These are phyloP conservation scores for Tamias sibiricus DNA, from an alignment of 2,113 vertebrate genomes.

Conservation along the genomic window DNA sequence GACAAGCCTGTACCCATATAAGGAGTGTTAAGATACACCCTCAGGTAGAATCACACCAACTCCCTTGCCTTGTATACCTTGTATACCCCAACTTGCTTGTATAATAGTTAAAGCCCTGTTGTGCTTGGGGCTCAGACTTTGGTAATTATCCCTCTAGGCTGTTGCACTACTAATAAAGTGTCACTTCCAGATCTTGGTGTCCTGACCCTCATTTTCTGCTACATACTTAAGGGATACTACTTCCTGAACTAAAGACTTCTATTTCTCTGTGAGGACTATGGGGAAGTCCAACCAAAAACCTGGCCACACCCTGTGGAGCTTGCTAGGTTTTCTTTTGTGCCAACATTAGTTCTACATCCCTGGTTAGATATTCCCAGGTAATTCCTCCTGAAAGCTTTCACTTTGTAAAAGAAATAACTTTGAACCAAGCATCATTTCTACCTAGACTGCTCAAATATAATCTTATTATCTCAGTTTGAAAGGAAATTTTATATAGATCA, in stretches of 20 bases:
- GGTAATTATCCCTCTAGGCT: too few species aligned
- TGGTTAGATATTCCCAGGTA: neutral
- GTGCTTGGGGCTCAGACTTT: too few species aligned
- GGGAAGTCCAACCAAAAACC: neutral
- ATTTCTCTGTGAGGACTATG: neutral
- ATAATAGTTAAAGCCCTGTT: too few species aligned
- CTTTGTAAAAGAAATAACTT: neutral
- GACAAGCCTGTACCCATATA: too few species aligned
- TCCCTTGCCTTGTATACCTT: too few species aligned
- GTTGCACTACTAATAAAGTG: too few species aligned
- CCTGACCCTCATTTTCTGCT: too few species aligned
- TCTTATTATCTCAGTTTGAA: slow-evolving; percentile 13
- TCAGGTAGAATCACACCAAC: too few species aligned
- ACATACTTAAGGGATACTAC: neutral
- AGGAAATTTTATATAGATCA: neutral
- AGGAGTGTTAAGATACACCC: too few species aligned
- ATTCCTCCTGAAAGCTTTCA: neutral
- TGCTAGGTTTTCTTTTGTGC: neutral
- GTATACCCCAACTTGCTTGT: too few species aligned
- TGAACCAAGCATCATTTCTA: neutral
- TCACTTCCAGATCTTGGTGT: too few species aligned
- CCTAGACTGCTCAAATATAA: neutral
- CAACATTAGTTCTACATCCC: neutral
- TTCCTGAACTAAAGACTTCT: slow-evolving; percentile 10
- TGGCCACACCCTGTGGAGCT: neutral